A percentile compares a stretch with the other conserved stretches of the same genome.
These are phyloP conservation scores for Cranoglanis bouderius DNA, from an alignment of 2,113 vertebrate genomes.

Conservation along the genomic window DNA sequence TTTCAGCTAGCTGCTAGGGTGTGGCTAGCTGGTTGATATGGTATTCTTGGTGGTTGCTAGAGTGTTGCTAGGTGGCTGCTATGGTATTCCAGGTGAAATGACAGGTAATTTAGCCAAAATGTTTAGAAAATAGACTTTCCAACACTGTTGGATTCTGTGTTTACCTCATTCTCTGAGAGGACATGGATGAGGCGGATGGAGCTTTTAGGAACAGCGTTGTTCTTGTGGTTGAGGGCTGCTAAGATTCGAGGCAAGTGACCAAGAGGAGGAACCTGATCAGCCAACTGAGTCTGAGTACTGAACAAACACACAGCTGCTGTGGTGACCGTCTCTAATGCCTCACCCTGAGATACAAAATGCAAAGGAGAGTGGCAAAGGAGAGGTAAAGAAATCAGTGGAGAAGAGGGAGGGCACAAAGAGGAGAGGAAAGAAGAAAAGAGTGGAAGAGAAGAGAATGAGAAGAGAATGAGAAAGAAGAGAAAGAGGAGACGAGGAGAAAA, in stretches of 20 bases:
- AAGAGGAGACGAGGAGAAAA: not conserved
- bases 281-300: conserved; percentile 88
- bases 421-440: not conserved
- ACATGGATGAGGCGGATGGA: conserved; percentile 92
- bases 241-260: conserved; percentile 94
- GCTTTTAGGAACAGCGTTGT: conserved; percentile 93
- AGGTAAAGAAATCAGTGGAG: not conserved
- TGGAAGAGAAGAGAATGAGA: not conserved
- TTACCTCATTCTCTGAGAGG: conserved; percentile 93
- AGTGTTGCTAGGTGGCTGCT: not conserved
- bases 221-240: conserved; percentile 92
- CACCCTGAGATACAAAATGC: conserved; percentile 76
- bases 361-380: not conserved
- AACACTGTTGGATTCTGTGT: not conserved
- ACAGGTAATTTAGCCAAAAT: not conserved
- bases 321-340: conserved; percentile 93
- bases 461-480: not conserved
- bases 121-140: not conserved
- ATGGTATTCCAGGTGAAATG: not conserved
- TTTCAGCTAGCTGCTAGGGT: not conserved
- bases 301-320: conserved; percentile 94
- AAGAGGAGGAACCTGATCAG: conserved; percentile 94
- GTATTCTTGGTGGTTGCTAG: not conserved
- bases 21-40: not conserved
- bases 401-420: not conserved